These are phyloP conservation scores for Borostomias antarcticus DNA, from an alignment of 2,797 vertebrate species.

Conservation along the genomic window DNA sequence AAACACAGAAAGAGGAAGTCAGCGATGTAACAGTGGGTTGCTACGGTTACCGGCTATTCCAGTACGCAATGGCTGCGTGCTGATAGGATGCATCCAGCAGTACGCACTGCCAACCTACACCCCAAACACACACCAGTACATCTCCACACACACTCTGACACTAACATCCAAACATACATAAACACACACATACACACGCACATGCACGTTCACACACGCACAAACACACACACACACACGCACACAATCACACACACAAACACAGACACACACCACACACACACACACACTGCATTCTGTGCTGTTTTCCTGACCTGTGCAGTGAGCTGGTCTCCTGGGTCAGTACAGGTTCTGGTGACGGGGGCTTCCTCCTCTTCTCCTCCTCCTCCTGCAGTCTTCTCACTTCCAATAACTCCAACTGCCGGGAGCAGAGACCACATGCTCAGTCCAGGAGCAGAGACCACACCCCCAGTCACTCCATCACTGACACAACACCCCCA, in stretches of 20 bases:
- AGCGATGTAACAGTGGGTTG: neutral
- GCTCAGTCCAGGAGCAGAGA: too few relatives aligned
- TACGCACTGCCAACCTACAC: too few relatives aligned
- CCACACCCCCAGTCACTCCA: too few relatives aligned
- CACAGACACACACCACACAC: neutral
- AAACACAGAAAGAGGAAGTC: neutral
- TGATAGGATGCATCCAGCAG: too few relatives aligned
- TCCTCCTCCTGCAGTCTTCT: conserved; percentile 93
- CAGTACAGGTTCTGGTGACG: conserved; percentile 67
- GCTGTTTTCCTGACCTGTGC: conserved; percentile 78
- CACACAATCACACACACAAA: neutral
- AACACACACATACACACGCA: too few relatives aligned
- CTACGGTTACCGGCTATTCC: too few relatives aligned
- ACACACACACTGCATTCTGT: too few relatives aligned
- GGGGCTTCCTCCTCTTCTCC: conserved; percentile 84
- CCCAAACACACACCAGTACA: too few relatives aligned
- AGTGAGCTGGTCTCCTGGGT: conserved; percentile 78
- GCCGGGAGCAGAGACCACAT: too few relatives aligned
- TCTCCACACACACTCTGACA: too few relatives aligned
- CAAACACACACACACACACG: neutral
- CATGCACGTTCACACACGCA: neutral
- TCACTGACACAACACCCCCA: conserved; percentile 15
- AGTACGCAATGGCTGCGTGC: too few relatives aligned
- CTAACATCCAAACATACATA: too few relatives aligned
- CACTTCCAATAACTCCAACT: conserved; percentile 95